These are phyloP conservation scores for Cervus canadensis DNA, from an alignment of 2,113 vertebrate species.

Conservation along the genomic window DNA sequence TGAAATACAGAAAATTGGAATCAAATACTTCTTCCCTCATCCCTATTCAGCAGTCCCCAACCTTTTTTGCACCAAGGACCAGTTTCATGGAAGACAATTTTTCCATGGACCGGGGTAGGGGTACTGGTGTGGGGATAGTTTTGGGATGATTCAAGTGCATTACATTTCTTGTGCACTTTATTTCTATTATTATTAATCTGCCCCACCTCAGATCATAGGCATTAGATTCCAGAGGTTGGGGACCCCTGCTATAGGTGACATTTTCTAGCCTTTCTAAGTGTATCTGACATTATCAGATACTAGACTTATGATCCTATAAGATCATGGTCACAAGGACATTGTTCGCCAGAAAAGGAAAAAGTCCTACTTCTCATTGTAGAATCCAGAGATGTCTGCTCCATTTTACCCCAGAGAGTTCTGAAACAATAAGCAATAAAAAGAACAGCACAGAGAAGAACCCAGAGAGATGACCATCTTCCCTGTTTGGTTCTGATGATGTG, in stretches of 20 bases:
- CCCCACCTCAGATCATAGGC: background rate
- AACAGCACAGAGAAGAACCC: background rate
- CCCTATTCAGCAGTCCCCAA: background rate
- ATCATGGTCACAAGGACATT: background rate
- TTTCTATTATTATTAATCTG: background rate
- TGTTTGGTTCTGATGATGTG: background rate
- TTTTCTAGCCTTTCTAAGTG: background rate
- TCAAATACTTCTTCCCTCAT: background rate
- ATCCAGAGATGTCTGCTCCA: background rate
- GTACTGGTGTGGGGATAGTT: background rate
- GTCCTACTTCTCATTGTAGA: background rate
- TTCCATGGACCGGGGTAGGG: accelerated
- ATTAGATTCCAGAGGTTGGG: background rate
- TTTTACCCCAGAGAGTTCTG: background rate
- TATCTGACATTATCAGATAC: background rate
- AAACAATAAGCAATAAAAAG: background rate
- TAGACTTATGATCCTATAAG: background rate
- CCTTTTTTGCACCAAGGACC: background rate
- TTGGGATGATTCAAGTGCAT: background rate
- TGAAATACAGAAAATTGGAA: constrained; percentile 1
- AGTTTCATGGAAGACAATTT: background rate
- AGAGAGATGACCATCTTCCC: background rate
- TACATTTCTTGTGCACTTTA: background rate
- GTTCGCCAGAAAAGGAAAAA: constrained; percentile 5
- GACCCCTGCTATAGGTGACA: background rate